Base-by-base conservation (phyloP, 1,140 invertebrate species). In the Drosophila asahinai region DNA sequence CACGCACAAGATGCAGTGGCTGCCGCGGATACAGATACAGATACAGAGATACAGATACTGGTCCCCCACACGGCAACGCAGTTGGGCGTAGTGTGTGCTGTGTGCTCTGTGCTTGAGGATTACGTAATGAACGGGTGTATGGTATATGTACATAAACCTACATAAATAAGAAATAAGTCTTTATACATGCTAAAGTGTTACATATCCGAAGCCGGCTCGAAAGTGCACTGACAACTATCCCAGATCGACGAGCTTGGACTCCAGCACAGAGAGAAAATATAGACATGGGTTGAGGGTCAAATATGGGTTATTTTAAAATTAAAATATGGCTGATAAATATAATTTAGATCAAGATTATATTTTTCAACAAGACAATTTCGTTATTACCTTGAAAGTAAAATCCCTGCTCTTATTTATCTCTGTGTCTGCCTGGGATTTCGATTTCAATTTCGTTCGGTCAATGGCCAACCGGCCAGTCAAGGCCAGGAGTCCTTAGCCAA, bases 151-250 rank as follows among this genome's bases (percentile, higher is more conserved):
- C 54, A 57, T 57, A 57, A 57, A 57, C 33, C 48, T 70, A 60
- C 70, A 74, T 60, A 80, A 59, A 63, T 40, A 78, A 48, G 64
- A 80, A 59, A 63, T 40, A 78, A 48, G 61, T 36, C 65, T 68
- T 71, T 78, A 62, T 80, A 76, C 80, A 73, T 81, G 81, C 81
- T 86, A 90, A 89, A 89, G 78, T 67, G 84, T 81, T 89, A 90
- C 81, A 87, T 81, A 90, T 84, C 73, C 83, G 22, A 40, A 72
- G 77, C 77, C 77, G 77, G 77, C 77, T 79, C 66, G 86, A 87
- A 89, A 87, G 81, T 87, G 84, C 86, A 87, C 84, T 84, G 84
- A 90, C 84, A 87, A 87, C 84, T 87, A 87, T 87, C 89, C 86
- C 81, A 87, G 81, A 67, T 51, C 59, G 36, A 59, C 64, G 59